These are phyloP conservation scores for Vanacampus margaritifer DNA, from an alignment of 2,113 vertebrate species.

Conservation along the genomic window DNA sequence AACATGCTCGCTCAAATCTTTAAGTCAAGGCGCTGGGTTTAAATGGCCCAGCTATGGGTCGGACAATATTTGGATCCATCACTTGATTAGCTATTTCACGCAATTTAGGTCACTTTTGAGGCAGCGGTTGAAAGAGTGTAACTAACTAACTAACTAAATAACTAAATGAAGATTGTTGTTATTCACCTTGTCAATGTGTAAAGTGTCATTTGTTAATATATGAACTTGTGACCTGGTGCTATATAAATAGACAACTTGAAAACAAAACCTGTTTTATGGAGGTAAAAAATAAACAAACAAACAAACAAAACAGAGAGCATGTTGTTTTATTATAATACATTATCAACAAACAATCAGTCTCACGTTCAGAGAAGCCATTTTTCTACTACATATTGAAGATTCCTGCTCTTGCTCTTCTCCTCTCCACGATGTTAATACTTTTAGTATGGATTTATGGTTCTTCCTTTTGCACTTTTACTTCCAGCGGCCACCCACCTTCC, in stretches of 20 bases:
- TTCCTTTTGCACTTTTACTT: conserved; percentile 50
- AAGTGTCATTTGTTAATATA: no score
- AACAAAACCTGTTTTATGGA: background rate
- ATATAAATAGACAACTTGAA: no score
- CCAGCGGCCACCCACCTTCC: conserved; percentile 77
- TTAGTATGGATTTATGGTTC: background rate
- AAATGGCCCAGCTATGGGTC: no score
- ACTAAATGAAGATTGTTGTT: no score
- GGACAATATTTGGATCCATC: no score
- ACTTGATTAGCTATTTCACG: no score
- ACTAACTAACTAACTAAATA: no score
- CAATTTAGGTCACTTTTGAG: no score
- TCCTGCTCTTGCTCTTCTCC: background rate
- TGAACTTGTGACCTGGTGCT: background rate
- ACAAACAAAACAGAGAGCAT: background rate
- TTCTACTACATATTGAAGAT: background rate
- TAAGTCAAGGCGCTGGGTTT: no score
- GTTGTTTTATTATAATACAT: conserved; percentile 40
- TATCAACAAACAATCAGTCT: conserved; percentile 9
- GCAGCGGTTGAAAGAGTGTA: no score
- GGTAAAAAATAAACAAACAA: background rate
- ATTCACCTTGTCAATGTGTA: no score
- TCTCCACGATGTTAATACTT: background rate
- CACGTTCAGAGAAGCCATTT: conserved; percentile 4
- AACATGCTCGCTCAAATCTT: no score